These are phyloP conservation scores for Gulo gulo DNA, from an alignment of 2,113 vertebrate species.

Conservation along the genomic window DNA sequence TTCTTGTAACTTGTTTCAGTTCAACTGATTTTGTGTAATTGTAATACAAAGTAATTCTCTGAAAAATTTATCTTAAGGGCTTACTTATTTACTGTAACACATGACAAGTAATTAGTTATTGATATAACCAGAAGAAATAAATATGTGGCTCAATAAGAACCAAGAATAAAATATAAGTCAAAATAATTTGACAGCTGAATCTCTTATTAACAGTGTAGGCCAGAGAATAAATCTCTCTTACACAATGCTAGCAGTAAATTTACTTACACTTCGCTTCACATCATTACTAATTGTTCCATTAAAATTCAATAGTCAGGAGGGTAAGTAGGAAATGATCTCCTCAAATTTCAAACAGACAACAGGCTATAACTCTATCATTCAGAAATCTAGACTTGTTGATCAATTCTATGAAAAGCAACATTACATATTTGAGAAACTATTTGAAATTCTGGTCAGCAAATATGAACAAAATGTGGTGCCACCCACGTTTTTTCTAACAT, in stretches of 20 bases:
- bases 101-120: neutral
- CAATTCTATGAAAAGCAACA: neutral
- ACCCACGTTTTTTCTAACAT: conserved; percentile 18
- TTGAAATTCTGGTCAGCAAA: conserved; percentile 38
- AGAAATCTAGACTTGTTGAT: neutral
- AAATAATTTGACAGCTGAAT: neutral
- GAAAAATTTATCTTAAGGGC: neutral
- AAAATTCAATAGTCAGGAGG: neutral
- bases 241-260: neutral
- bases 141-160: neutral
- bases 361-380: neutral
- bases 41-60: neutral
- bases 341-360: neutral
- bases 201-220: neutral
- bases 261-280: neutral
- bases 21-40: neutral
- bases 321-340: neutral
- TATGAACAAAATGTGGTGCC: neutral
- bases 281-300: neutral
- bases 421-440: neutral
- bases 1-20: neutral
- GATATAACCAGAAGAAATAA: neutral
- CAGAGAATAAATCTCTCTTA: neutral
- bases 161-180: neutral
- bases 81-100: neutral